Evolutionary conservation across 2,113 vertebrate genomes (phyloP).

Genomic region (Abramis brama): DNA sequence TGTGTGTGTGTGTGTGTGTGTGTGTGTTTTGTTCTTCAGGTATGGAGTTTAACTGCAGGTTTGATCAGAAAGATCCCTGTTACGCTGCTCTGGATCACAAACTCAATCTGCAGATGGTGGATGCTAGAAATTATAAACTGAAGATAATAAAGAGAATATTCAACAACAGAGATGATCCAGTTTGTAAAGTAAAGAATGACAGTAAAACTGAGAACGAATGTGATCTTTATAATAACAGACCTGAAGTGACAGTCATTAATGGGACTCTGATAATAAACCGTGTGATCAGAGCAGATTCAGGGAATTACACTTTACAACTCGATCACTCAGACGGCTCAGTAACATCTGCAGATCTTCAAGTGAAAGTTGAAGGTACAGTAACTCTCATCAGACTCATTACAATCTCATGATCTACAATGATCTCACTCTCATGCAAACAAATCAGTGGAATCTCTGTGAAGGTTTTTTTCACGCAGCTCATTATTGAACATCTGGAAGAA

Average conservation of each 20-base stretch:
- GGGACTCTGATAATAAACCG: conserved; percentile 5
- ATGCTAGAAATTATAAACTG: fast-evolving
- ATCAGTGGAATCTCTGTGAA: neutral
- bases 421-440: neutral
- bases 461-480: too few relatives aligned
- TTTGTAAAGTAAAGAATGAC: neutral
- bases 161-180: neutral
- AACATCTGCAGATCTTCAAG: neutral
- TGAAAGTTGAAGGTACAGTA: conserved; percentile 39
- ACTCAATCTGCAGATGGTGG: neutral
- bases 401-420: neutral
- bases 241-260: neutral
- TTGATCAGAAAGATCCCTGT: neutral
- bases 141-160: fast-evolving
- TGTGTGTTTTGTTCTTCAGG: neutral
- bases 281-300: conserved; percentile 20
- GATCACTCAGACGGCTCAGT: fast-evolving
- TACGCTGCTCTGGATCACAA: neutral
- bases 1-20: too few relatives aligned
- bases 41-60: neutral
- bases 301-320: neutral
- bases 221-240: neutral
- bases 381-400: neutral
- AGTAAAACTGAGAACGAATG: fast-evolving
- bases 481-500: neutral